Evolutionary conservation across 2,888 invertebrate genomes (phyloP), one percentile per base, ranked within the genome.

Genomic region (Notocelia uddmanniana): DNA sequence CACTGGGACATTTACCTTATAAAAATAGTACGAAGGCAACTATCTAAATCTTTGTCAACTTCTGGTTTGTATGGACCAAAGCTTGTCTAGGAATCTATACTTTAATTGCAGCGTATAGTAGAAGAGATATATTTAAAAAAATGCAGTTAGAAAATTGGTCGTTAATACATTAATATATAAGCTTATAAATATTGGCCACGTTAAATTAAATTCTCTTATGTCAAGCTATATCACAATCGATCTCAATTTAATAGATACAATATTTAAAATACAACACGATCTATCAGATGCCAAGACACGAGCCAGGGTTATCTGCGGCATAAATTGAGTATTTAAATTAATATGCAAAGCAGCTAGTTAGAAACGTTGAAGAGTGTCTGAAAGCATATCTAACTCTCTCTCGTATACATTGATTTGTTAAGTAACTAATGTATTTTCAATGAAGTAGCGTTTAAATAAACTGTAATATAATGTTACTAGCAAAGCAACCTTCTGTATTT

Each of bases 321-420:
- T 64, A 64, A 64, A 63, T 64, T 64, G 52, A 64, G 19, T n/a
- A 64, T 64, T 64, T 52, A 64, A 64, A 64, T 64, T 21, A 64
- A 63, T 63, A 63, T 64, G 64, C 64, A 37, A 64, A 64, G 31
- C 45, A 2, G 48, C 10, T 41, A 2, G 48, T 3, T 41, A 31
- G 52, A 68, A 52, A 59, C 45, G 41, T 21, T 54, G 37, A 52
- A 62, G 26, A 69, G 54, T 69, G 21, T 58, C 34, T 54, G 62
- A 55, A 63, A 69, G 62, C 55, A 55, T 45, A 23, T 41, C 45
- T 54, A 52, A 69, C 45, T 62, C 55, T 62, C 55, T 69, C 62
- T 55, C 69, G 55, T 31, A 45, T 62, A 60, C 54, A 41, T 55
- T 62, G 69, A 69, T 69, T 69, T 31, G 34, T 34, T 62, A 11